A percentile compares a stretch with the other conserved stretches of the same genome.
phyloP scores from a whole-genome alignment of 2,113 vertebrate genomes.

The Paramormyrops kingsleyae region DNA sequence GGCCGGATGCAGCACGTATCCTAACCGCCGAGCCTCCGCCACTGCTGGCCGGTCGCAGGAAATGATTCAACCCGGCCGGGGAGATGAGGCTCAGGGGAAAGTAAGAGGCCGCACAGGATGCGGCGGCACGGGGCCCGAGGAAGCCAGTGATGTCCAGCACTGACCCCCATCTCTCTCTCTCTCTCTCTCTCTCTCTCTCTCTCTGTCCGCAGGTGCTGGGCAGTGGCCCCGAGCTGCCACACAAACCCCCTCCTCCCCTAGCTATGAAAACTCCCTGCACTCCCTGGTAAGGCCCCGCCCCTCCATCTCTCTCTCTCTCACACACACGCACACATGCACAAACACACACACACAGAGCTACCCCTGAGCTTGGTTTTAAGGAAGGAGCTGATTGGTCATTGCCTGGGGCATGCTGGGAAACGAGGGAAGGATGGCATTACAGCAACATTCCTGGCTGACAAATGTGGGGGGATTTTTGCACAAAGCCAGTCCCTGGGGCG shows the following conservation, averaged over 20 bases:
- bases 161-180: not conserved
- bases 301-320: not conserved
- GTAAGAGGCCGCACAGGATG: slow-evolving; percentile 13
- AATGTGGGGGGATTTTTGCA: slow-evolving; percentile 17
- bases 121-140: not conserved
- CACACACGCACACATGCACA: not conserved
- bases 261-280: slow-evolving; percentile 94
- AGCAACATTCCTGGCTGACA: slow-evolving; percentile 67
- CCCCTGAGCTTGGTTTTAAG: slow-evolving; percentile 37
- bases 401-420: slow-evolving; percentile 46
- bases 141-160: no score
- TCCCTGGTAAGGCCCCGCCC: slow-evolving; percentile 79
- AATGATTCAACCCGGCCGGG: not conserved
- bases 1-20: slow-evolving; percentile 15
- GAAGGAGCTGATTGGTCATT: slow-evolving; percentile 38
- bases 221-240: slow-evolving; percentile 86
- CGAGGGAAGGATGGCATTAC: slow-evolving; percentile 68
- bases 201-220: slow-evolving; percentile 70
- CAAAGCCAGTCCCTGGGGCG: slow-evolving; percentile 59
- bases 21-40: not conserved
- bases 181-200: not conserved
- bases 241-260: slow-evolving; percentile 88
- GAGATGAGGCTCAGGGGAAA: not conserved
- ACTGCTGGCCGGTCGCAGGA: slow-evolving; percentile 6
- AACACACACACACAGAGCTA: not conserved